phyloP scores from a whole-genome alignment of 1,140 invertebrate species.

The Drosophila kurseongensis region DNA sequence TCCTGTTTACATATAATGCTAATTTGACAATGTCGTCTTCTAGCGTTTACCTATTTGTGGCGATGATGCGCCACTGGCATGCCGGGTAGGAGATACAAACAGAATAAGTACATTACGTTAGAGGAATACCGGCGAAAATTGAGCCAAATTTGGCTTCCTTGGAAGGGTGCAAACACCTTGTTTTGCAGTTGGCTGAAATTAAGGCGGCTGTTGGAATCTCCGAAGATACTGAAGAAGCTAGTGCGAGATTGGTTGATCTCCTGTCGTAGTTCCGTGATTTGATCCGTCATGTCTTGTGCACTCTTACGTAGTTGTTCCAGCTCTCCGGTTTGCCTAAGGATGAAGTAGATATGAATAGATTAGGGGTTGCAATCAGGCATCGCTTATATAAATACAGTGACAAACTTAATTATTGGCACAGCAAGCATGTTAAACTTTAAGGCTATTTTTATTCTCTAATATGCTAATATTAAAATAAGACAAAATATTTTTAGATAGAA shows the following conservation, averaged over 20 bases:
- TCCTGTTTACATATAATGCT: neutral
- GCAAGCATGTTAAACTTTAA: too few relatives aligned
- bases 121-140: constrained; percentile 4
- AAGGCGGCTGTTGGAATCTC: neutral
- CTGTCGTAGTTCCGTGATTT: constrained; percentile 11
- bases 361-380: too few relatives aligned
- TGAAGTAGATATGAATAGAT: neutral
- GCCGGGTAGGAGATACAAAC: constrained; percentile 12
- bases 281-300: neutral
- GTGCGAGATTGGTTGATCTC: constrained; percentile 1
- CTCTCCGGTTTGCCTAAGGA: constrained; percentile 1
- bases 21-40: neutral
- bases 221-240: neutral
- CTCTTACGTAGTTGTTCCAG: constrained; percentile 8
- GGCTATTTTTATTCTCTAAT: too few relatives aligned
- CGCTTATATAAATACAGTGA: too few relatives aligned
- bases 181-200: neutral
- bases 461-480: too few relatives aligned
- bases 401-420: too few relatives aligned
- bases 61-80: neutral
- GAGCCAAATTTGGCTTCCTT: neutral
- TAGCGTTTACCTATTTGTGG: neutral
- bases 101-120: constrained; percentile 5
- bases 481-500: too few relatives aligned
- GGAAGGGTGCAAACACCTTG: neutral